Evolutionary conservation across 2,888 invertebrate genomes (phyloP).

Genomic region (Nasonia oneida): DNA sequence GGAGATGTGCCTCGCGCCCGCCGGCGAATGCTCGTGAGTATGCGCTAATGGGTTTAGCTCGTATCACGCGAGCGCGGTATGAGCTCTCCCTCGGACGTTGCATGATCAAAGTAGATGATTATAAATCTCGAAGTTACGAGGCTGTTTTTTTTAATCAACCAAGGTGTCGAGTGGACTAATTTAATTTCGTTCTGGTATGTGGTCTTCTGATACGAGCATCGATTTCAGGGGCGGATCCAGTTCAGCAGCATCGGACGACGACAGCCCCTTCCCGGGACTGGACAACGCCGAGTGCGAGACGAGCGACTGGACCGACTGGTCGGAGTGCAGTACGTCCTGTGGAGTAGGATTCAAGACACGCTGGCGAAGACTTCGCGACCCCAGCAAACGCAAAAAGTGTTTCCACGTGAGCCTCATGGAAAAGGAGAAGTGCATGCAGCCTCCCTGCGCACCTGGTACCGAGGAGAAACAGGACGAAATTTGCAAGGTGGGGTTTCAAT

Average conservation of each 20-base stretch:
- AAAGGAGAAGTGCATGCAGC: slow-evolving; percentile 89
- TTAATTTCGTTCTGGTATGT: too few relatives aligned
- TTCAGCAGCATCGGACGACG: neutral
- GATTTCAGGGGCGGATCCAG: slow-evolving; percentile 25
- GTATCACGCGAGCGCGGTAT: neutral
- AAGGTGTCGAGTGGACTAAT: too few relatives aligned
- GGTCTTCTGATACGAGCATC: neutral
- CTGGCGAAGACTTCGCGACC: slow-evolving; percentile 85
- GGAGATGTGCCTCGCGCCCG: slow-evolving; percentile 92
- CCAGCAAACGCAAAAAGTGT: slow-evolving; percentile 90
- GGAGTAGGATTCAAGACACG: slow-evolving; percentile 89
- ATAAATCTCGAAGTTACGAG: too few relatives aligned
- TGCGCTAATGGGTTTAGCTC: neutral
- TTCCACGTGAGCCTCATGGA: slow-evolving; percentile 88
- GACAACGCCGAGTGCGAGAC: slow-evolving; percentile 77
- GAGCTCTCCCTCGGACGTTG: too few relatives aligned
- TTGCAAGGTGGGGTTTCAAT: slow-evolving; percentile 78
- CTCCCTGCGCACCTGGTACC: slow-evolving; percentile 83
- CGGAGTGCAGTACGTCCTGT: slow-evolving; percentile 93
- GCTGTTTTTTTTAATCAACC: too few relatives aligned
- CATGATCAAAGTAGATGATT: too few relatives aligned
- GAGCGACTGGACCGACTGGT: slow-evolving; percentile 94
- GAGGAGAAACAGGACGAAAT: slow-evolving; percentile 82
- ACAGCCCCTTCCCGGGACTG: slow-evolving; percentile 36
- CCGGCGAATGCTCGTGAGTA: slow-evolving; percentile 88